Conservation (phyloP, 1,140 invertebrate genomes). For the Drosophila mauritiana region DNA sequence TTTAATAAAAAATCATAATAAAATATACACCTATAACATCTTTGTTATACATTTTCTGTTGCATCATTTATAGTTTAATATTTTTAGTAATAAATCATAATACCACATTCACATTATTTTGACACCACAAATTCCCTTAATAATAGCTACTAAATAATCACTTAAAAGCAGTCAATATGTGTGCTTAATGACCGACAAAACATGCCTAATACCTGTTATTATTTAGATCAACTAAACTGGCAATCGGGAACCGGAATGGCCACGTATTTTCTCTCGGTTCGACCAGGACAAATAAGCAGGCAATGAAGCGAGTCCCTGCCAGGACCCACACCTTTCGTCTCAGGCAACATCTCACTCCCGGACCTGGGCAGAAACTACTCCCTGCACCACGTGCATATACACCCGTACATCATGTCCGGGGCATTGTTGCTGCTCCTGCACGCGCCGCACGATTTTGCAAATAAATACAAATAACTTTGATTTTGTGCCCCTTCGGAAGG, state of each 20-base stretch:
- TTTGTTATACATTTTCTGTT: too few relatives aligned
- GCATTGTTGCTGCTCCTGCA: slow-evolving; percentile 68
- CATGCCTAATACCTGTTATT: background rate
- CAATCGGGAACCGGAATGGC: background rate
- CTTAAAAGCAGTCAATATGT: background rate
- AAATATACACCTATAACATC: too few relatives aligned
- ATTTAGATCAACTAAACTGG: background rate
- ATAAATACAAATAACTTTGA: slow-evolving; percentile 83
- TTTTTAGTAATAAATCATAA: too few relatives aligned
- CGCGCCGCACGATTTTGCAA: slow-evolving; percentile 76
- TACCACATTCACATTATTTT: background rate
- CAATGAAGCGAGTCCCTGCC: slow-evolving; percentile 59
- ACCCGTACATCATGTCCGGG: slow-evolving; percentile 55
- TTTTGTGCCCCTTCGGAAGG: slow-evolving; percentile 56
- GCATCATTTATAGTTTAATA: too few relatives aligned
- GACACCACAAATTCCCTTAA: background rate
- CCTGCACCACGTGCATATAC: slow-evolving; percentile 1
- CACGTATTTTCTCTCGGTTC: slow-evolving; percentile 11
- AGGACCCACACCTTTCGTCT: slow-evolving; percentile 12
- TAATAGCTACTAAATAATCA: background rate
- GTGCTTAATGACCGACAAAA: background rate
- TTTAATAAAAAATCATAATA: too few relatives aligned
- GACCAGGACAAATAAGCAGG: slow-evolving; percentile 62
- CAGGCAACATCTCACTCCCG: slow-evolving; percentile 32
- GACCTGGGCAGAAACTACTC: slow-evolving; percentile 1